These are phyloP conservation scores for Onchidella celtica DNA, from an alignment of 2,888 invertebrate species.

Conservation along the genomic window DNA sequence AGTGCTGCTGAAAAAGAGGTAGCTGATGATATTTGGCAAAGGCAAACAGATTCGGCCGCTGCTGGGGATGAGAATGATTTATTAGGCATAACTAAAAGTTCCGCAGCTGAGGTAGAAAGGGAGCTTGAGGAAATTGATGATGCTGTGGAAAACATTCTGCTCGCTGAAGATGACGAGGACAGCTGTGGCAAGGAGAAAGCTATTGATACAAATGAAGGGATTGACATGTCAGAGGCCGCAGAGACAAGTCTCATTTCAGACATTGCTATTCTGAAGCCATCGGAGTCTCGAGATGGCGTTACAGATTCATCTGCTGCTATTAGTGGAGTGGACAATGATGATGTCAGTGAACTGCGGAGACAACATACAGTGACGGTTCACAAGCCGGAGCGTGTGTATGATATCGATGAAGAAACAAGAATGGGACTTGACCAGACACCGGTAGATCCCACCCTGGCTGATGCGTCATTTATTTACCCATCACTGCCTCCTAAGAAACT, in stretches of 20 bases:
- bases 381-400: conserved; percentile 48
- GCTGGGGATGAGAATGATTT: background rate
- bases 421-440: conserved; percentile 52
- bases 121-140: conserved; percentile 16
- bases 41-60: background rate
- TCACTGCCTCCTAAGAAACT: conserved; percentile 44
- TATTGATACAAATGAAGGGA: background rate
- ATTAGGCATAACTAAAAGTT: background rate
- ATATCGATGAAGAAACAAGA: conserved; percentile 55
- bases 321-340: conserved; percentile 20
- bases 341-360: conserved; percentile 25
- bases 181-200: background rate
- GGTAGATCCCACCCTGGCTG: conserved; percentile 6
- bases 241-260: background rate
- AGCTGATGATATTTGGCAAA: background rate
- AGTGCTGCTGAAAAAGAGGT: background rate
- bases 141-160: conserved; percentile 18
- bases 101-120: background rate
- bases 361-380: conserved; percentile 1
- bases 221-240: background rate
- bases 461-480: conserved; percentile 21
- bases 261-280: conserved; percentile 30
- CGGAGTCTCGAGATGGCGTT: background rate
- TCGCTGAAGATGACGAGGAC: conserved; percentile 7
- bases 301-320: background rate